A percentile compares a stretch with the other conserved stretches of the same genome.
These are phyloP conservation scores for Myxocyprinus asiaticus DNA, from an alignment of 2,113 vertebrate genomes.

Conservation along the genomic window DNA sequence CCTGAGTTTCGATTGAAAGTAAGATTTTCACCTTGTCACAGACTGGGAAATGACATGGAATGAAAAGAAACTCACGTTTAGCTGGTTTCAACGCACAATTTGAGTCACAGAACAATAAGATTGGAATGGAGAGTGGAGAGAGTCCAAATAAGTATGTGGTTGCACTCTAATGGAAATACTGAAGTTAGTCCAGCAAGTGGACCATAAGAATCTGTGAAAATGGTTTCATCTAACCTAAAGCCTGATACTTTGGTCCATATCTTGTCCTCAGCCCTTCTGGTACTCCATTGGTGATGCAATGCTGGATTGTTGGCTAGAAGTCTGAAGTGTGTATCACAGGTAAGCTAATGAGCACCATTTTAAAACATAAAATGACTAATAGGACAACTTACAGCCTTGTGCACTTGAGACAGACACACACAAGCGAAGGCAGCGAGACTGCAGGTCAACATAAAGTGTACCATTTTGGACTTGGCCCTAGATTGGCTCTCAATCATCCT, in stretches of 20 bases:
- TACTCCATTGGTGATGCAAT: background rate
- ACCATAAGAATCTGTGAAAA: background rate
- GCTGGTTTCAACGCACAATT: no score
- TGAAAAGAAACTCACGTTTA: no score
- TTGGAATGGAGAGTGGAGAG: no score
- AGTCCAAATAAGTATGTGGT: no score
- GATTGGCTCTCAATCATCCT: background rate
- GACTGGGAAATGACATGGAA: background rate
- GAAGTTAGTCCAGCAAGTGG: background rate
- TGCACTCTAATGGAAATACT: no score
- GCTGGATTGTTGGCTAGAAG: background rate
- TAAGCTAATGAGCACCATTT: background rate
- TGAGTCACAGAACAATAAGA: no score
- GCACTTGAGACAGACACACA: background rate
- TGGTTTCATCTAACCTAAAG: no score
- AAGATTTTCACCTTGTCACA: slow-evolving; percentile 5
- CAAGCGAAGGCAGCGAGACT: background rate
- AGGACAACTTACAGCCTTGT: background rate
- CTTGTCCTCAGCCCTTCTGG: no score
- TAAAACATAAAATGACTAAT: background rate
- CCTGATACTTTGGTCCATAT: no score
- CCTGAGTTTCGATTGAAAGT: slow-evolving; percentile 60
- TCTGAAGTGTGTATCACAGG: background rate
- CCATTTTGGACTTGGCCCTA: background rate
- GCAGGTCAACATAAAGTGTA: background rate